Percentiles rank a stretch among this genome's conserved stretches.
Evolutionary conservation across 2,888 invertebrate genomes (phyloP).

Genomic region (Leptodirus hochenwartii): DNA sequence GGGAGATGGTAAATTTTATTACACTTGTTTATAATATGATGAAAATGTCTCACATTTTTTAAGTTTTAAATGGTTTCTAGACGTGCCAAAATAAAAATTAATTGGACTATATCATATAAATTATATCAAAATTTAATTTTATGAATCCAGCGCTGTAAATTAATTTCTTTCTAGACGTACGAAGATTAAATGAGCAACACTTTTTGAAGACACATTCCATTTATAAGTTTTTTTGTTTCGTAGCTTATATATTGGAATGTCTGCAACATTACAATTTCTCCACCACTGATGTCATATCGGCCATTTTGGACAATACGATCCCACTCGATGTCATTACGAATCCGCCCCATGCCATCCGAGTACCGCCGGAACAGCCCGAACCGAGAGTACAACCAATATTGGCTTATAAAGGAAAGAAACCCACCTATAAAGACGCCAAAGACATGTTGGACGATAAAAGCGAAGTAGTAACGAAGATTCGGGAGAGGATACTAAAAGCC

Average conservation of each 20-base stretch:
- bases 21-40: too few species aligned
- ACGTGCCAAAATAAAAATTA: too few species aligned
- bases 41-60: too few species aligned
- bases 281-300: slow-evolving; percentile 61
- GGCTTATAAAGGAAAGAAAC: slow-evolving; percentile 37
- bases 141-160: too few species aligned
- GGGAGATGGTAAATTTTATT: slow-evolving; percentile 39
- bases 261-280: slow-evolving; percentile 60
- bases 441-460: slow-evolving; percentile 53
- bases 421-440: slow-evolving; percentile 38
- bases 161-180: too few species aligned
- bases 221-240: slow-evolving; percentile 8
- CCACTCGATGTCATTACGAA: slow-evolving; percentile 28
- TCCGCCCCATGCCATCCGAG: slow-evolving; percentile 26
- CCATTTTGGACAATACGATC: slow-evolving; percentile 58
- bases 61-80: neutral
- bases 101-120: too few species aligned
- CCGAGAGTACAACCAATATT: slow-evolving; percentile 16
- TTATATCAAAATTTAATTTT: too few species aligned
- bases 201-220: too few species aligned
- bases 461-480: slow-evolving; percentile 35
- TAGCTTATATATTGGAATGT: slow-evolving; percentile 46
- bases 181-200: too few species aligned
- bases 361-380: slow-evolving; percentile 37
- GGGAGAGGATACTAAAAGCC: too few species aligned